Percentiles rank a stretch among this genome's conserved stretches.
These are phyloP conservation scores for Melanerpes aurifrons DNA, from an alignment of 2,113 vertebrate species.

Conservation along the genomic window DNA sequence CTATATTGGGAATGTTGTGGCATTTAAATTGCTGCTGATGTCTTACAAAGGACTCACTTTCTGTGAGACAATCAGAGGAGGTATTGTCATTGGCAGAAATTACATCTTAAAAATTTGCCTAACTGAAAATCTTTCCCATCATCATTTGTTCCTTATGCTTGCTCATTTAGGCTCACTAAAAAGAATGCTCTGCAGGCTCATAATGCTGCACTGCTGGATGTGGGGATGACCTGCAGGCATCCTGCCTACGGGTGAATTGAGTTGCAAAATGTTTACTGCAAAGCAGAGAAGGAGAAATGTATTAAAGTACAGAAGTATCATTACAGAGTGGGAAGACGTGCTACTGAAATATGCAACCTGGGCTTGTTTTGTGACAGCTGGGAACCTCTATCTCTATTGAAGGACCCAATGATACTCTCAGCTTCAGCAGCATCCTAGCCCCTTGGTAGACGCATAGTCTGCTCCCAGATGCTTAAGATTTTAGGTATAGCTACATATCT, in stretches of 20 bases:
- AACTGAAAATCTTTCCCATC: neutral
- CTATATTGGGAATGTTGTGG: fast-evolving
- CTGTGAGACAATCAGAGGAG: neutral
- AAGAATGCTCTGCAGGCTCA: neutral
- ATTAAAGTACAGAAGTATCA: neutral
- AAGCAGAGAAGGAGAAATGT: neutral
- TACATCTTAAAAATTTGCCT: neutral
- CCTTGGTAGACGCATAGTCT: neutral
- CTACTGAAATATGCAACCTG: neutral
- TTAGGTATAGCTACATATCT: neutral
- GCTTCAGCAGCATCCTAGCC: neutral
- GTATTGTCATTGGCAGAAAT: neutral
- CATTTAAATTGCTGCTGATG: neutral
- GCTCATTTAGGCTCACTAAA: neutral
- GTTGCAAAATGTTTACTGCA: neutral
- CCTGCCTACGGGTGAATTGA: neutral
- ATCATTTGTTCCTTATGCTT: neutral
- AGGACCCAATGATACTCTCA: neutral
- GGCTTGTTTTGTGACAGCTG: neutral
- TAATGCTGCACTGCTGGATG: neutral
- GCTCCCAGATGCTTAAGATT: neutral
- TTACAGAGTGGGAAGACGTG: neutral
- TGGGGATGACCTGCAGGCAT: neutral
- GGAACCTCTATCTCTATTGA: neutral
- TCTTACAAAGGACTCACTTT: fast-evolving